Evolutionary conservation across 2,888 invertebrate genomes (phyloP).

Genomic region (Parasteatoda lunata): DNA sequence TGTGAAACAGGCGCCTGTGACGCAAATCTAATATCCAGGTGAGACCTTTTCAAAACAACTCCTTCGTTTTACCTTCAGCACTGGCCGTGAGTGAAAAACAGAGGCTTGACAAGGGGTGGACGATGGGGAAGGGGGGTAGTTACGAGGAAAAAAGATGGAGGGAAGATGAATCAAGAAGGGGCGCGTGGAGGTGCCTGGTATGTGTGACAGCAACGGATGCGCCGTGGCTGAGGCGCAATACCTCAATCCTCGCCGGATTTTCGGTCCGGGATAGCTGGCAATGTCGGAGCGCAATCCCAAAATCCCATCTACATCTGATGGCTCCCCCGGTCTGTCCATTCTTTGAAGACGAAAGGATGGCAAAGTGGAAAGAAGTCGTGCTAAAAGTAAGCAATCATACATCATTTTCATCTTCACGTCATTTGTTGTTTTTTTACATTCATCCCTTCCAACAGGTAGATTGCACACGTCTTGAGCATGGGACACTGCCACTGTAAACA

Average conservation of each 20-base stretch:
- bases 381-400: conserved; percentile 52
- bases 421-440: background rate
- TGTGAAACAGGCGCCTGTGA: no score
- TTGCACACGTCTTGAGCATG: background rate
- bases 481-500: conserved; percentile 9
- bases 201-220: conserved; percentile 43
- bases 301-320: conserved; percentile 41
- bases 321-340: conserved; percentile 53
- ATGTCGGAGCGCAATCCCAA: conserved; percentile 52
- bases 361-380: conserved; percentile 68
- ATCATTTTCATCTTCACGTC: background rate
- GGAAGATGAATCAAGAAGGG: background rate
- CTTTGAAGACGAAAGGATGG: conserved; percentile 62
- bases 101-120: background rate
- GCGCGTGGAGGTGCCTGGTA: conserved; percentile 11
- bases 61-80: background rate
- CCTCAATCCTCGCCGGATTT: conserved; percentile 45
- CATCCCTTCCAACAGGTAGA: background rate
- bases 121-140: background rate
- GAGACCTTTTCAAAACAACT: no score
- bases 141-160: conserved; percentile 12
- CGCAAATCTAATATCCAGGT: no score
- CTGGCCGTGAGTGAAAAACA: background rate
- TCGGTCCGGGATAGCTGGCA: conserved; percentile 58
- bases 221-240: conserved; percentile 49